Base-by-base conservation (phyloP, 2,113 vertebrate species). In the Microcebus ravelobensis region DNA sequence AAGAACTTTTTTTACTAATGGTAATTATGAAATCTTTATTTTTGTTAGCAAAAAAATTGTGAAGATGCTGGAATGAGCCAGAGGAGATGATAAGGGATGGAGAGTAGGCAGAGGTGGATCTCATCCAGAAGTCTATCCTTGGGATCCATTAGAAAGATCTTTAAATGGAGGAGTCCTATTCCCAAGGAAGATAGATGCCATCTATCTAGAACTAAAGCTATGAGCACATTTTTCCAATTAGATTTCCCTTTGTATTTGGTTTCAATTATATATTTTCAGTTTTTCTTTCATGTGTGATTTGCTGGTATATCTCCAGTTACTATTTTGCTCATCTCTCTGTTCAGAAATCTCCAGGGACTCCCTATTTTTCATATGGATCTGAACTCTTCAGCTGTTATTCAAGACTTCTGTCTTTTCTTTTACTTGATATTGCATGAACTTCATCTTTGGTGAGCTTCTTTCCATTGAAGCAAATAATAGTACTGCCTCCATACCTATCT, bases 241-340 rank as follows among this genome's bases (percentile, higher is more conserved):
- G 55, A 57, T 39, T 31, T 68, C 8, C 10, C 29, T 50, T 1
- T 91, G n/a, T 79, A 8, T 68, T 91, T 92, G 20, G 4, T 63
- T 87, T 93, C 34, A 42, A 0, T 39, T 87, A 27, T n/a, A 63
- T 59, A 34, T 34, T 63, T 2, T 73, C 21, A n/a, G 3, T 79
- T 59, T 90, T 17, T 96, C 2, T 50, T 11, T 12, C 31, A 9
- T 57, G 10, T 91, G 23, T 70, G n/a, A 91, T 70, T 93, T 93
- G 80, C 67, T 93, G 42, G 42, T 27, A 11, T 85, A 76, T 85
- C 87, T 95, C 93, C 59, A 82, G 1, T 96, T n/a, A 52, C 77
- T 61, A 86, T 67, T 81, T 96, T 96, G 90, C 9, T 93, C 21
- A 84, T 76, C 90, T 68, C 17, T 90, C 57, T 93, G 45, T 83